A percentile compares a stretch with the other conserved stretches of the same genome.
These are phyloP conservation scores for Asarcornis scutulata DNA, from an alignment of 2,113 vertebrate species.

Conservation along the genomic window DNA sequence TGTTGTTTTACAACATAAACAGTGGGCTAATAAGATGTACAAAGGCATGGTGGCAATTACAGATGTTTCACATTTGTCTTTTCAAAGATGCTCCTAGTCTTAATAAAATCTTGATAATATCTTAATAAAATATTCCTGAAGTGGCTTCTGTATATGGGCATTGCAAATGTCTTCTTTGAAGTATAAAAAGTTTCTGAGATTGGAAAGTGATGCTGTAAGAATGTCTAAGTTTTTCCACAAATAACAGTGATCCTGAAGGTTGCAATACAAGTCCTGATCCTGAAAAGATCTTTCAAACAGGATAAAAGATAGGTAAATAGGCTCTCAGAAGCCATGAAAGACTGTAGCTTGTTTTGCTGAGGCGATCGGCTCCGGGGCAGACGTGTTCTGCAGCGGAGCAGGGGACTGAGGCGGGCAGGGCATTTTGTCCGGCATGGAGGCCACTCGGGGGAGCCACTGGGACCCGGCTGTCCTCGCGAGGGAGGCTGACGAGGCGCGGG, in stretches of 20 bases:
- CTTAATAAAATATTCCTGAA: neutral
- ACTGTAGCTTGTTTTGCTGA: neutral
- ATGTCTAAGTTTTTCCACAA: neutral
- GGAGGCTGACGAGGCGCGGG: too few species aligned
- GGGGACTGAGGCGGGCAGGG: too few species aligned
- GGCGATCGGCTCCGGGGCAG: too few species aligned
- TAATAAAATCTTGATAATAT: neutral
- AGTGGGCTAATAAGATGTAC: accelerated
- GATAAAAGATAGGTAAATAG: neutral
- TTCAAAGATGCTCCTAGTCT: neutral
- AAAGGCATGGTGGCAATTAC: neutral
- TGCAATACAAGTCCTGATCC: neutral
- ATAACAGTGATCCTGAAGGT: neutral
- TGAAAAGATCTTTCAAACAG: neutral
- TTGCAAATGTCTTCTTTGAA: neutral
- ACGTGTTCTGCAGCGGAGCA: too few species aligned
- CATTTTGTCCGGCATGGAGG: too few species aligned
- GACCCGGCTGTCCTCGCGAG: too few species aligned
- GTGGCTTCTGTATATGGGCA: neutral
- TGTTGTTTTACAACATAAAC: neutral
- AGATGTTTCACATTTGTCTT: neutral
- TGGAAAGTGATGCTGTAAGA: neutral
- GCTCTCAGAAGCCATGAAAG: neutral
- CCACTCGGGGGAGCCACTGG: too few species aligned
- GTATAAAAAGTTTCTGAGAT: neutral